A percentile compares a stretch with the other conserved stretches of the same genome.
Conservation (phyloP, 2,888 invertebrate species). For the Cheilosia grossa region DNA sequence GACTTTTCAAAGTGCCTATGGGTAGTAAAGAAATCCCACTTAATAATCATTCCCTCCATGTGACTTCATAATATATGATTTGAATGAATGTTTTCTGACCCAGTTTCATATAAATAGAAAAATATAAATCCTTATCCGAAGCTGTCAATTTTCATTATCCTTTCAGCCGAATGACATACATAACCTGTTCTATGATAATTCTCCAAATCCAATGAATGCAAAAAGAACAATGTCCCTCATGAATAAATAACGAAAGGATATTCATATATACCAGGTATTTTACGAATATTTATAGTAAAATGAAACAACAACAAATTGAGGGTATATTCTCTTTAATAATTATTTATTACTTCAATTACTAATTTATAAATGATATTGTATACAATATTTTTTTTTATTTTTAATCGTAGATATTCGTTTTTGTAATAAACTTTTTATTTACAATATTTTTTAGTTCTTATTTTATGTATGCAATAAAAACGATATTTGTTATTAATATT, state of each 20-base stretch:
- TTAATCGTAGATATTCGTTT: conserved; percentile 27
- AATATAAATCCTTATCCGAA: too few species aligned
- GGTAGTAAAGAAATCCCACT: too few species aligned
- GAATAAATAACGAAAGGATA: not conserved
- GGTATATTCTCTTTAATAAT: conserved; percentile 55
- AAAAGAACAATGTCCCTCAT: not conserved
- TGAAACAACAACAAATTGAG: conserved; percentile 22
- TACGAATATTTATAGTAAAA: not conserved
- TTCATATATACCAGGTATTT: not conserved
- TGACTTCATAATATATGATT: too few species aligned
- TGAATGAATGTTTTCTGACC: too few species aligned
- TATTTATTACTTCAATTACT: conserved; percentile 69
- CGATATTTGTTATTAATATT: conserved; percentile 9
- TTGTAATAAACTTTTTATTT: conserved; percentile 41
- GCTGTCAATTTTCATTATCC: too few species aligned
- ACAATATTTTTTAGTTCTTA: not conserved
- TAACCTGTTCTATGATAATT: too few species aligned
- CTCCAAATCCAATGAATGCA: too few species aligned
- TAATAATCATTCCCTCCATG: too few species aligned
- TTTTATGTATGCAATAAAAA: conserved; percentile 19
- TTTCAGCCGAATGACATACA: too few species aligned
- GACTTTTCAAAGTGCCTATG: too few species aligned
- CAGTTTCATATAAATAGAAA: too few species aligned
- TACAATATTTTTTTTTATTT: conserved; percentile 65
- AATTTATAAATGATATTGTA: conserved; percentile 73